Conservation (phyloP, 2,888 invertebrate genomes). For the Hemicrepidius hirtus region DNA sequence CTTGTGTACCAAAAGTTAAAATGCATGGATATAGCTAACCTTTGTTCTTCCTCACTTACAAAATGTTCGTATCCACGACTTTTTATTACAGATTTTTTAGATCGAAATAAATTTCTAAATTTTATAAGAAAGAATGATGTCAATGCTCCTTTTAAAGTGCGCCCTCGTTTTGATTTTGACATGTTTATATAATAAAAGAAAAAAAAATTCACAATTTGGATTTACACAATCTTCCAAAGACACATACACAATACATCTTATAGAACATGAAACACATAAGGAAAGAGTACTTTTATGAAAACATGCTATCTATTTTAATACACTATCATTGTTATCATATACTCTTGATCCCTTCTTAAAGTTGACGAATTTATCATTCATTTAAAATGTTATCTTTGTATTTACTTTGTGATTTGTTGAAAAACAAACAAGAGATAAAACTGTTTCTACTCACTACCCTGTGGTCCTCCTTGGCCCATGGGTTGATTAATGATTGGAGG, state of each 20-base stretch:
- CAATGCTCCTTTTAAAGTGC: conserved; percentile 12
- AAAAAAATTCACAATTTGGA: background rate
- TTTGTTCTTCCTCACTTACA: conserved; percentile 82
- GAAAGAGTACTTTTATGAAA: conserved; percentile 9
- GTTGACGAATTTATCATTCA: conserved; percentile 35
- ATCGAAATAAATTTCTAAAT: conserved; percentile 65
- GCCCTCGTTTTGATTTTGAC: conserved; percentile 31
- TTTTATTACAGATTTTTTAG: conserved; percentile 72
- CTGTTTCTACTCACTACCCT: conserved; percentile 42
- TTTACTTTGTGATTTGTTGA: conserved; percentile 49
- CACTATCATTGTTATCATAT: conserved; percentile 50
- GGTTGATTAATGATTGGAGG: conserved; percentile 68
- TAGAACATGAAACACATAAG: background rate
- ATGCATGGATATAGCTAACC: conserved; percentile 72
- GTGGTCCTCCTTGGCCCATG: conserved; percentile 55
- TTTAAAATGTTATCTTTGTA: conserved; percentile 36
- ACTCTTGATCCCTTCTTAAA: conserved; percentile 39
- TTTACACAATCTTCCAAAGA: background rate
- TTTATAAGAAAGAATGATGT: conserved; percentile 50
- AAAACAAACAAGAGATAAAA: conserved; percentile 24
- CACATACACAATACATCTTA: background rate
- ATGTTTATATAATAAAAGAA: conserved; percentile 25
- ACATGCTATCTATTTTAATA: conserved; percentile 34
- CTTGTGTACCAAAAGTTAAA: background rate
- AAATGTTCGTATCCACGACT: conserved; percentile 78